Percentiles rank a stretch among this genome's conserved stretches.
phyloP scores from a whole-genome alignment of 1,140 invertebrate species.

The Eubasilissa regina region DNA sequence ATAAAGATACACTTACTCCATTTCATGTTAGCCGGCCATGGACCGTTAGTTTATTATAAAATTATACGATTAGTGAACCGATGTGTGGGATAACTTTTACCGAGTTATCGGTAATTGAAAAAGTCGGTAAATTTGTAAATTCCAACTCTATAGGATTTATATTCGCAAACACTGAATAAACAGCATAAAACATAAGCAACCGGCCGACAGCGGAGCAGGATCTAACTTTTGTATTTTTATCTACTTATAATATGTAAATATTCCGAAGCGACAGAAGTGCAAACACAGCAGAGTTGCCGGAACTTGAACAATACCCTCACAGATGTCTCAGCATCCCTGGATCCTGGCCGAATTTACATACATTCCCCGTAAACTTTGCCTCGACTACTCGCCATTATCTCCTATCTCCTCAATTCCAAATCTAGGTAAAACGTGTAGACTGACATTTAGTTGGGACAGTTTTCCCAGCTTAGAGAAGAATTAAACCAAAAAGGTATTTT shows the following conservation, averaged over 20 bases:
- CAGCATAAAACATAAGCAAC: not conserved
- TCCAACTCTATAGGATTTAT: not conserved
- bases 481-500: not conserved
- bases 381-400: conserved; percentile 5
- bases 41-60: too few species aligned
- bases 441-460: conserved; percentile 12
- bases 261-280: conserved; percentile 41
- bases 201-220: not conserved
- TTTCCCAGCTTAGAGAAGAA: not conserved
- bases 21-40: too few species aligned
- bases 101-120: too few species aligned
- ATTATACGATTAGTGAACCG: too few species aligned
- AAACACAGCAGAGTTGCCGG: conserved; percentile 37
- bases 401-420: conserved; percentile 10
- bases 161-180: conserved; percentile 6
- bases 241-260: conserved; percentile 45
- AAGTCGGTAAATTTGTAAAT: too few species aligned
- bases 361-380: conserved; percentile 40
- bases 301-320: conserved; percentile 50
- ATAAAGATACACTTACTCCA: too few species aligned
- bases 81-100: too few species aligned
- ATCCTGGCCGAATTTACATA: conserved; percentile 47
- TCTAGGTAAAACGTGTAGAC: conserved; percentile 22
- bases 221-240: conserved; percentile 30
- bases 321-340: conserved; percentile 44